Base-by-base conservation (phyloP, 2,888 invertebrate genomes). In the Caenorhabditis sinica region DNA sequence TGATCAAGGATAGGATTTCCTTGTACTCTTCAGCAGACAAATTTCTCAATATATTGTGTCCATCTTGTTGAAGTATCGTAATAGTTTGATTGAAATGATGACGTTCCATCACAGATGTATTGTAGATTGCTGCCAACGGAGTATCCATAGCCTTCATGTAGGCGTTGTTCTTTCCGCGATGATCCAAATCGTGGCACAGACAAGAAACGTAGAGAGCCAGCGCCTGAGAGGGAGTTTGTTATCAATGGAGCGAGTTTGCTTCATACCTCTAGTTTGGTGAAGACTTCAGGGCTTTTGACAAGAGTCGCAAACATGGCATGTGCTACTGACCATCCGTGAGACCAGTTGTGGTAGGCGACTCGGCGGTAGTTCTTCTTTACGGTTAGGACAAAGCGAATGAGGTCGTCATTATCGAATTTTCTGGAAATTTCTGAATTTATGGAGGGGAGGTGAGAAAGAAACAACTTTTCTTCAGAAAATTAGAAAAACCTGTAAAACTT, bases 1-100 rank as follows among this genome's bases (percentile, higher is more conserved):
- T 95, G 72, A 96, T 95, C 81, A 95, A 94, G 49, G 95, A 94
- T 69, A 96, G 93, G 1, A 96, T 95, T 93, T 96, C 94, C 40
- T 91, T 91, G 86, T 91, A 92, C 60, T 91, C 91, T 9, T 89
- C 89, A n/a, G 90, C 88, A 20, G 79, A 86, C 79, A 91, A 81
- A 40, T 87, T 83, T 49, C 88, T 94, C 93, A 96, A 96, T 80
- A 96, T 96, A 91, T 96, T 96, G 93, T 96, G 96, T 0, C 96
- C 96, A 81, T 96, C 96, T 95, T 96, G 94, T 93, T 96, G 96
- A 20, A 96, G 93, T 87, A 96, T 96, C 17, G 96, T 95, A 36
- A 96, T 96, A 0, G 96, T 96, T 92, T 96, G 96, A 92, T 96
- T 96, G 93, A 96, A 96, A 93, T 96, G 96, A 92, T 96, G 96